Conservation (phyloP, 2,888 invertebrate species). For the Drosophila melanosoma region DNA sequence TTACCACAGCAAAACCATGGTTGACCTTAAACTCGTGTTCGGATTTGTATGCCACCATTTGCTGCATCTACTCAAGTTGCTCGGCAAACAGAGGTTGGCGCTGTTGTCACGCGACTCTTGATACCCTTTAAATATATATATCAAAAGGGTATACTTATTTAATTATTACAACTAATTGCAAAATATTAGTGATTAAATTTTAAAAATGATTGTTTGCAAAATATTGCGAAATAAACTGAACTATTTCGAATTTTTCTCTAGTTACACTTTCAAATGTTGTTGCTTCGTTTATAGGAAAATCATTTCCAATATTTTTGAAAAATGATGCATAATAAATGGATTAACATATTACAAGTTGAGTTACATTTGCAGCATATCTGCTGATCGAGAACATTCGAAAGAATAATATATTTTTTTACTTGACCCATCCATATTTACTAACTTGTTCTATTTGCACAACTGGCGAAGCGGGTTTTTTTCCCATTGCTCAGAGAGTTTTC, state of each 20-base stretch:
- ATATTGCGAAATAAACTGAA: too few relatives aligned
- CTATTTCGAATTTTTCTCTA: too few relatives aligned
- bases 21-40: conserved; percentile 60
- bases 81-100: conserved; percentile 46
- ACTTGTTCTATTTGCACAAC: conserved; percentile 41
- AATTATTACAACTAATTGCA: background rate
- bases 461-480: conserved; percentile 51
- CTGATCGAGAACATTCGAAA: background rate
- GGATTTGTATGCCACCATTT: conserved; percentile 15
- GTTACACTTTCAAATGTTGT: too few relatives aligned
- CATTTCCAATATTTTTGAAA: too few relatives aligned
- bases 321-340: too few relatives aligned
- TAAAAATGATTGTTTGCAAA: too few relatives aligned
- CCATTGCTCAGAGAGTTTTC: conserved; percentile 14
- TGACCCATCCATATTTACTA: conserved; percentile 42
- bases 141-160: background rate
- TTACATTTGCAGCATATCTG: conserved; percentile 1
- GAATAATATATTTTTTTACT: background rate
- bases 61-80: conserved; percentile 41
- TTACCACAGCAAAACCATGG: conserved; percentile 36
- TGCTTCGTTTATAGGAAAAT: too few relatives aligned
- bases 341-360: too few relatives aligned
- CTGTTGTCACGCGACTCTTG: conserved; percentile 51
- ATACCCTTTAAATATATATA: conserved; percentile 38
- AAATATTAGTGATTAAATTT: too few relatives aligned